phyloP scores from a whole-genome alignment of 37 sponge, comb jelly and placozoan species.

The Sycon ciliatum region DNA sequence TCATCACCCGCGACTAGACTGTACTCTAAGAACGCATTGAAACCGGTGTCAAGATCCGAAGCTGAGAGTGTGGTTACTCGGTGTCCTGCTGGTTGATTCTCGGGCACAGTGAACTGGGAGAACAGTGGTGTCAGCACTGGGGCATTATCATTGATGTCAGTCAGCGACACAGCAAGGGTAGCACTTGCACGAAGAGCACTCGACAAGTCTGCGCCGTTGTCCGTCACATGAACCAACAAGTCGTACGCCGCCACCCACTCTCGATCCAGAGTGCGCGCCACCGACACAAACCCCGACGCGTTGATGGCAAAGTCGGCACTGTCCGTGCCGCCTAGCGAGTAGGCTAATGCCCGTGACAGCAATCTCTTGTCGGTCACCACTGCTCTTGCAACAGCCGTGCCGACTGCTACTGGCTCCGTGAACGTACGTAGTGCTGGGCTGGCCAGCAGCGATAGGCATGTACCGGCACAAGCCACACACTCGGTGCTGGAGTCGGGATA shows the following conservation, averaged over 20 bases:
- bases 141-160: slow-evolving; percentile 27
- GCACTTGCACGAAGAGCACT: background rate
- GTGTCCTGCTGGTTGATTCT: slow-evolving; percentile 27
- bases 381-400: background rate
- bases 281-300: background rate
- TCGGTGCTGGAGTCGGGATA: background rate
- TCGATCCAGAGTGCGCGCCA: slow-evolving; percentile 31
- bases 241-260: slow-evolving; percentile 29
- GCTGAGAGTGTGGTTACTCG: slow-evolving; percentile 18
- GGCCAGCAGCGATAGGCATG: background rate
- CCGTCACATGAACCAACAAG: slow-evolving; percentile 30
- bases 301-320: slow-evolving; percentile 20
- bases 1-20: slow-evolving; percentile 27
- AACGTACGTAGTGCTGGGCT: background rate
- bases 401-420: background rate
- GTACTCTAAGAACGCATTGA: slow-evolving; percentile 43
- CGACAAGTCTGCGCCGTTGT: background rate
- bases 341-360: background rate
- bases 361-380: background rate
- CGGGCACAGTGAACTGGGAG: slow-evolving; percentile 5
- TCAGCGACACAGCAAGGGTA: background rate
- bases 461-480: background rate
- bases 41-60: slow-evolving; percentile 36
- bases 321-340: background rate
- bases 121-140: slow-evolving; percentile 21